phyloP scores from a whole-genome alignment of 2,113 vertebrate genomes.

The Grus americana region DNA sequence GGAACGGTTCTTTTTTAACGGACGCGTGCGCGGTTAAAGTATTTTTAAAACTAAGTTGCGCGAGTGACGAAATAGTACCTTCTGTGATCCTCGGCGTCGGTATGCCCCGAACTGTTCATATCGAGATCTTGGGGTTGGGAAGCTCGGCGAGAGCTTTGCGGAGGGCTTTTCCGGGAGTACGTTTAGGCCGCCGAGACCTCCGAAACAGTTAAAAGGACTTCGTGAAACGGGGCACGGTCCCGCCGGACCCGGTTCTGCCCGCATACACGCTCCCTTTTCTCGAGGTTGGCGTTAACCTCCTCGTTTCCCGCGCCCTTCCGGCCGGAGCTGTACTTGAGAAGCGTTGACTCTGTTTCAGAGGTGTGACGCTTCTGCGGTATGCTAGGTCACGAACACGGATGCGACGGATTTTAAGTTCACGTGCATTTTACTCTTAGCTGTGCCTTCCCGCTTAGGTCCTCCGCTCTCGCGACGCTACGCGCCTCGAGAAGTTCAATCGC shows the following conservation, averaged over 20 bases:
- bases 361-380: too few relatives aligned
- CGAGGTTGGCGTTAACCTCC: background rate
- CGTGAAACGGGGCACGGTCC: background rate
- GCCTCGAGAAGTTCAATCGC: fast-evolving
- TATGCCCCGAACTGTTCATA: fast-evolving
- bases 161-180: too few relatives aligned
- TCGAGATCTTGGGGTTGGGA: background rate
- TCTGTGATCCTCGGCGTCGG: fast-evolving
- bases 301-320: fast-evolving
- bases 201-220: background rate
- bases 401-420: too few relatives aligned
- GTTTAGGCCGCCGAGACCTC: background rate
- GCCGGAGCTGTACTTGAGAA: background rate
- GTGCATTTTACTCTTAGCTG: background rate
- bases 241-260: background rate
- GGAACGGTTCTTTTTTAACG: background rate
- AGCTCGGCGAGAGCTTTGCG: background rate
- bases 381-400: background rate
- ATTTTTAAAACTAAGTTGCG: background rate
- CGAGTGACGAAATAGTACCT: background rate
- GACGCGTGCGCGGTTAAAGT: background rate
- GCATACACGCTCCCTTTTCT: fast-evolving
- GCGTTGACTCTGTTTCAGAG: background rate
- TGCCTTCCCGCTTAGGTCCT: background rate
- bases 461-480: background rate